Evolutionary conservation across 2,113 vertebrate species (phyloP).

Genomic region (Hypomesus transpacificus): DNA sequence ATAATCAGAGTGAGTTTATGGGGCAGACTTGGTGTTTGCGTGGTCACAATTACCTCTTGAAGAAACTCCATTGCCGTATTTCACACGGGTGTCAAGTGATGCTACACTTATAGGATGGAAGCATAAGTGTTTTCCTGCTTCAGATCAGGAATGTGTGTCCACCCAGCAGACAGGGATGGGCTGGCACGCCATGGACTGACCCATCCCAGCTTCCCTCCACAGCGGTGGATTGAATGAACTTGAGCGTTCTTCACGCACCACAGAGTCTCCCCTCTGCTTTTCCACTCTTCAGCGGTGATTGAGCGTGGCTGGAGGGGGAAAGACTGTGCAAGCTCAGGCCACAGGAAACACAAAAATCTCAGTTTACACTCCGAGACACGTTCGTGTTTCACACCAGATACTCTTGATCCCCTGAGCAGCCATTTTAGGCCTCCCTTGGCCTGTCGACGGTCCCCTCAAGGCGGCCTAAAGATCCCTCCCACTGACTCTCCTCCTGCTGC

Average conservation of each 20-base stretch:
- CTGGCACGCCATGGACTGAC: constrained; percentile 42
- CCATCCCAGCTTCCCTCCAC: constrained; percentile 29
- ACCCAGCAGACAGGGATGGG: constrained; percentile 34
- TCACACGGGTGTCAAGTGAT: constrained; percentile 15
- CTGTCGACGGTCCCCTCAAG: constrained; percentile 33
- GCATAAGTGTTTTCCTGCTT: constrained; percentile 27
- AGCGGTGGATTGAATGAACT: constrained; percentile 51
- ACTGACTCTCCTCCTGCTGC: constrained; percentile 8
- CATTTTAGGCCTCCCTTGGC: constrained; percentile 26
- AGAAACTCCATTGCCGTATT: not conserved
- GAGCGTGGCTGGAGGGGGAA: constrained; percentile 38
- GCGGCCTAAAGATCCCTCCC: constrained; percentile 14
- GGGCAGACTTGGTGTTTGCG: not conserved
- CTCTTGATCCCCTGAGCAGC: constrained; percentile 48
- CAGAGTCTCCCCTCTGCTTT: constrained; percentile 51
- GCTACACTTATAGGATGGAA: constrained; percentile 47
- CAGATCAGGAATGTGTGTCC: constrained; percentile 40
- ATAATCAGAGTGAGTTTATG: constrained; percentile 31
- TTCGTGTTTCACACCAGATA: constrained; percentile 58
- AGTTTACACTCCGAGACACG: constrained; percentile 45
- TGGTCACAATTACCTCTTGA: constrained; percentile 13
- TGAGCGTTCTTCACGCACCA: constrained; percentile 44
- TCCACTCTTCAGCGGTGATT: constrained; percentile 47
- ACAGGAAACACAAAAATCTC: constrained; percentile 59
- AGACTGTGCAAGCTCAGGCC: constrained; percentile 40